These are phyloP conservation scores for Peromyscus leucopus DNA, from an alignment of 2,113 vertebrate species.

Conservation along the genomic window DNA sequence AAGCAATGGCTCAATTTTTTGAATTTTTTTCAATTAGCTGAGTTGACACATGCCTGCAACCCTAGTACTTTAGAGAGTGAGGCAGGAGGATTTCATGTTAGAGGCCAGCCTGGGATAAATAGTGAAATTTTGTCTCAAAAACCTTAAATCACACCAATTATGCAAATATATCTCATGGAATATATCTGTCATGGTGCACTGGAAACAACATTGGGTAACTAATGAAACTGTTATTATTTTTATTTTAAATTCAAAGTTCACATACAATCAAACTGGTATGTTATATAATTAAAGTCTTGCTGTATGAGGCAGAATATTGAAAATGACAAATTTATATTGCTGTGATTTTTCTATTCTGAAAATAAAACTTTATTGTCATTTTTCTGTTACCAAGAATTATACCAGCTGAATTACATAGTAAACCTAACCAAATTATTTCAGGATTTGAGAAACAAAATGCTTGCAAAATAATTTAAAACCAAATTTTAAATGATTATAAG, in stretches of 20 bases:
- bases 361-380: background rate
- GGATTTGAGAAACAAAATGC: constrained; percentile 51
- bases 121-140: background rate
- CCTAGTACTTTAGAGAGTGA: background rate
- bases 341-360: constrained; percentile 13
- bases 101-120: background rate
- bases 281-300: background rate
- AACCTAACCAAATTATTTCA: background rate
- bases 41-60: background rate
- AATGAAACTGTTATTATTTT: background rate
- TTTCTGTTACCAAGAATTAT: constrained; percentile 2
- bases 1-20: background rate
- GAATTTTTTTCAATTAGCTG: background rate
- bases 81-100: background rate
- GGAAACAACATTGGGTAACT: background rate
- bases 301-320: background rate
- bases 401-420: background rate
- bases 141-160: background rate
- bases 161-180: background rate
- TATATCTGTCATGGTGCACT: background rate
- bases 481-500: background rate
- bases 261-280: background rate
- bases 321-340: background rate
- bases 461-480: constrained; percentile 15
- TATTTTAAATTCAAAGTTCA: constrained; percentile 21